Base-by-base conservation (phyloP, 2,113 vertebrate species). In the Erythrocebus patas region DNA sequence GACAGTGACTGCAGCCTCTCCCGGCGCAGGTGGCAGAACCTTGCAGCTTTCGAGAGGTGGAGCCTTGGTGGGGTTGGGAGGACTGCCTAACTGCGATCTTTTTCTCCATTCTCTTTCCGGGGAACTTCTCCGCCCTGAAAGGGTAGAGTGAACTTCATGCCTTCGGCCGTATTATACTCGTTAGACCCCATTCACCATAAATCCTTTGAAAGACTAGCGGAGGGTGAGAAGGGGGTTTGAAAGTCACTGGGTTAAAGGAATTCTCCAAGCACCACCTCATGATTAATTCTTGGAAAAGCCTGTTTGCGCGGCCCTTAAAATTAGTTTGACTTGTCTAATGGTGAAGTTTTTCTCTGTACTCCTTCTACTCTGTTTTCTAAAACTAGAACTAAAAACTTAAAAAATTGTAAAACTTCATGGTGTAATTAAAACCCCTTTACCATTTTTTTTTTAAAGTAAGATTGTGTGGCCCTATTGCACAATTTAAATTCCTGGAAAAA, bases 401-500 rank as follows among this genome's bases (percentile, higher is more conserved):
- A 38, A n/a, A 38, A 57, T 17, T 61, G 43, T 80, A 88, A 94
- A 94, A 81, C n/a, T 50, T 68, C 17, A 32, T 14, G 30, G 30
- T 64, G 32, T 80, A 43, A 88, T 95, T 88, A 72, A 91, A 96
- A 92, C 22, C 0, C 0, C 13, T 40, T 96, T 9, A 68, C 12
- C 2, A 9, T 32, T n/a, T 86, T 64, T 61, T 52, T 68, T 55
- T 6, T 14, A 76, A 79, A 68, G 22, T 27, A 40, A 11, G 12
- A 59, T 27, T 22, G 18, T 61, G n/a, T 40, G 50, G 73, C 13
- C 40, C 38, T 93, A 64, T 81, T 50, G 40, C 38, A 79, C 25
- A 85, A 52, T 85, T 92, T 82, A 40, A 61, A 20, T 93, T 96
- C 79, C 61, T 95, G 66, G 79, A 66, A 92, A 82, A 92, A 50